These are phyloP conservation scores for Actenoides lindsayi DNA, from an alignment of 2,113 vertebrate species.

Conservation along the genomic window DNA sequence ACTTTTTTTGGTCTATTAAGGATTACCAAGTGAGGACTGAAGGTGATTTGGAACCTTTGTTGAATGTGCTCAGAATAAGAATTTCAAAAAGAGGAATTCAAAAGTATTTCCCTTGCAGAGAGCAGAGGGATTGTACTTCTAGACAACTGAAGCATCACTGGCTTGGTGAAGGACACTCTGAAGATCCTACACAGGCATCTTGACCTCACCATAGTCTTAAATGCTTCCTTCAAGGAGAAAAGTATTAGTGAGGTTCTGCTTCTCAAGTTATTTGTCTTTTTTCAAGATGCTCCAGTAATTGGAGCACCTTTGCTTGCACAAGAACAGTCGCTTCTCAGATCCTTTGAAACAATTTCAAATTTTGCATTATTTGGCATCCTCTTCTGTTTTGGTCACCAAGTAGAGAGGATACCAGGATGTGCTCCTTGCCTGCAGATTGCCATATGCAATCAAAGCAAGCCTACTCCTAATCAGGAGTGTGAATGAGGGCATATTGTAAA, in stretches of 20 bases:
- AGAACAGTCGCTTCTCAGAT: background rate
- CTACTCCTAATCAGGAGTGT: background rate
- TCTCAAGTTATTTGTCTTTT: background rate
- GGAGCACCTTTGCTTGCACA: background rate
- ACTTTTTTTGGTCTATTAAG: background rate
- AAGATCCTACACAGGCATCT: background rate
- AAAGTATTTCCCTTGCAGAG: background rate
- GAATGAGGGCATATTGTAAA: background rate
- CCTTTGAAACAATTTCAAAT: background rate
- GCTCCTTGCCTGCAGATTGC: background rate
- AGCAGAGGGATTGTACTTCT: fast-evolving
- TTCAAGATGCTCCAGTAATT: background rate
- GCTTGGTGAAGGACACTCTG: background rate
- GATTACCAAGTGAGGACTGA: background rate
- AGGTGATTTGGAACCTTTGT: background rate
- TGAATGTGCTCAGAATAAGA: background rate
- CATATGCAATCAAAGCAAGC: background rate
- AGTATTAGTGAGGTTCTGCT: background rate
- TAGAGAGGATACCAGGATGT: background rate
- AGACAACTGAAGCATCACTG: background rate
- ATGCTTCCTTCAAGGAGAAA: background rate
- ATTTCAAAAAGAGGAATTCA: background rate
- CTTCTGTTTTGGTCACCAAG: background rate
- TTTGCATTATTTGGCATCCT: background rate
- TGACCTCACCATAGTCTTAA: background rate